Conservation (phyloP, 2,113 vertebrate genomes). For the Eretmochelys imbricata region DNA sequence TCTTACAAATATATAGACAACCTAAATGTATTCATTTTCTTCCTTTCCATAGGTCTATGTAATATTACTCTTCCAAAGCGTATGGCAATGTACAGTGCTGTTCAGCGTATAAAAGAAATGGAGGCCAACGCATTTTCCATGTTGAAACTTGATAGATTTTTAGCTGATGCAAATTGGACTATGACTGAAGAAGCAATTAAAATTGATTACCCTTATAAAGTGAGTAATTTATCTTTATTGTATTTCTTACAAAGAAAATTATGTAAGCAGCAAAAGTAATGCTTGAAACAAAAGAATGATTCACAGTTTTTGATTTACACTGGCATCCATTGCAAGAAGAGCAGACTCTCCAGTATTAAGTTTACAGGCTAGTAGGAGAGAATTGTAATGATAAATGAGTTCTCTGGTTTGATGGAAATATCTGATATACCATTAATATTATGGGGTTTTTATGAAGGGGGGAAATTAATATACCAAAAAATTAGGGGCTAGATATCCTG, state of each 20-base stretch:
- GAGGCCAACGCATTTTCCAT: slow-evolving; percentile 55
- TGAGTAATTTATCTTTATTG: slow-evolving; percentile 27
- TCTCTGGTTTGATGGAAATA: background rate
- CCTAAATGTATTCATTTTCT: background rate
- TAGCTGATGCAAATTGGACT: slow-evolving; percentile 75
- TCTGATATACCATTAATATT: background rate
- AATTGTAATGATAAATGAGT: background rate
- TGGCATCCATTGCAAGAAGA: background rate
- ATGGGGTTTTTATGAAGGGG: background rate
- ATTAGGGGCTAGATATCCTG: background rate
- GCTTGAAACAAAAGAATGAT: background rate
- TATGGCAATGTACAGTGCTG: slow-evolving; percentile 71
- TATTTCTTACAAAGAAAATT: background rate
- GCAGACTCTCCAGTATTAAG: background rate
- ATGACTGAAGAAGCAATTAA: slow-evolving; percentile 64
- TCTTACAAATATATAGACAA: background rate
- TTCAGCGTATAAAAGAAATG: slow-evolving; percentile 71
- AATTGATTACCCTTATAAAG: slow-evolving; percentile 68
- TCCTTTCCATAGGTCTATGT: slow-evolving; percentile 64
- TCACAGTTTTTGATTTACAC: background rate
- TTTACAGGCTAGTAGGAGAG: background rate
- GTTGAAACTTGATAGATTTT: slow-evolving; percentile 75
- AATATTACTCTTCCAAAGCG: slow-evolving; percentile 71
- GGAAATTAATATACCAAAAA: background rate
- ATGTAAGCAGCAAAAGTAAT: background rate